Conservation (phyloP, 2,797 vertebrate species). For the Siniperca scherzeri region DNA sequence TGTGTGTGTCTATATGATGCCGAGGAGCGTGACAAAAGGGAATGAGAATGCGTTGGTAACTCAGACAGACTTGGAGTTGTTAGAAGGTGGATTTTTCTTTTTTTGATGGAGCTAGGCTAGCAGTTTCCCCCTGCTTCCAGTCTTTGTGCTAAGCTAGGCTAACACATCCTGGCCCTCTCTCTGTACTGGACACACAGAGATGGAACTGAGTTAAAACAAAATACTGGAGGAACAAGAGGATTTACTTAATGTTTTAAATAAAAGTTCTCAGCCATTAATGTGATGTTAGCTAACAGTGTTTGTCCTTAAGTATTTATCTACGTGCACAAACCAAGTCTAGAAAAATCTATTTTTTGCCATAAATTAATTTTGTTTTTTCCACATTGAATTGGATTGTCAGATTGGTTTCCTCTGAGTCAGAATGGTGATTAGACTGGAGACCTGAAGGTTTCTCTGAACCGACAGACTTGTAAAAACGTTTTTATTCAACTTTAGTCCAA, state of each 20-base stretch:
- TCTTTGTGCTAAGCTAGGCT: neutral
- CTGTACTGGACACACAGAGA: neutral
- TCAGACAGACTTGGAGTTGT: neutral
- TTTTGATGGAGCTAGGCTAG: neutral
- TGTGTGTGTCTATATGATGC: too few species aligned
- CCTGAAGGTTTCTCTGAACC: neutral
- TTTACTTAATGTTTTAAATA: neutral
- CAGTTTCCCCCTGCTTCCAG: neutral
- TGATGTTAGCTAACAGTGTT: slow-evolving; percentile 18
- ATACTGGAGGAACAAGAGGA: neutral
- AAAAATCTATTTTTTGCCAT: slow-evolving; percentile 28
- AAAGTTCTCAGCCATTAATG: slow-evolving; percentile 1
- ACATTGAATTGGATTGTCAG: neutral
- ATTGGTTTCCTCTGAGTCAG: neutral
- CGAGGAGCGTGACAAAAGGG: too few species aligned
- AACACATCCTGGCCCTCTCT: neutral
- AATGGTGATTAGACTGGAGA: neutral
- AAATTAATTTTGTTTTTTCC: slow-evolving; percentile 7
- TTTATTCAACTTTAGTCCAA: neutral
- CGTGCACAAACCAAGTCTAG: slow-evolving; percentile 29
- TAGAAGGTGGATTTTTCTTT: too few species aligned
- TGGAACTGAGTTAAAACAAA: neutral
- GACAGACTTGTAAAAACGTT: neutral
- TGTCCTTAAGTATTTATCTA: slow-evolving; percentile 14
- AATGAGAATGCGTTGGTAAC: neutral